A percentile compares a stretch with the other conserved stretches of the same genome.
Conservation (phyloP, 1,140 invertebrate species). For the Drosophila yakuba region DNA sequence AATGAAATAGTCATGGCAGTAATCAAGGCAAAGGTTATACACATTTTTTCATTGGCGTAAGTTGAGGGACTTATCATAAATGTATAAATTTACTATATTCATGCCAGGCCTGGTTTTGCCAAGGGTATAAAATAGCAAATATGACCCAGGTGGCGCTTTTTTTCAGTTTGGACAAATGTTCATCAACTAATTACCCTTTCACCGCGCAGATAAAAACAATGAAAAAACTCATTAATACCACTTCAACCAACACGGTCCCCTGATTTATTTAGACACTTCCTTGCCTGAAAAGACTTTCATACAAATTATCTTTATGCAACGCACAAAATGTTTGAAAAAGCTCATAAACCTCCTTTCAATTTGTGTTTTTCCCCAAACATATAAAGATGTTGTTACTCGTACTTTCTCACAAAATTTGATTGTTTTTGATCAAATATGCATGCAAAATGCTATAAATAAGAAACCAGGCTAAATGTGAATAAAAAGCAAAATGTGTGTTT, state of each 20-base stretch:
- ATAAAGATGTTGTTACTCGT: constrained; percentile 21
- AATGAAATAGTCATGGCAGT: background rate
- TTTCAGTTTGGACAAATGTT: background rate
- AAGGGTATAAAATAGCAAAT: too few species aligned
- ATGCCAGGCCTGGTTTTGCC: background rate
- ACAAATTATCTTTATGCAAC: constrained; percentile 40
- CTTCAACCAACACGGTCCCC: constrained; percentile 8
- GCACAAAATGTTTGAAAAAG: constrained; percentile 1
- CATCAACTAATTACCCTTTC: constrained; percentile 29
- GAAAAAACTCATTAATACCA: constrained; percentile 31
- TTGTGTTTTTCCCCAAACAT: constrained; percentile 37
- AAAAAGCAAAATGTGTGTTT: constrained; percentile 21
- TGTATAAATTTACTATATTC: background rate
- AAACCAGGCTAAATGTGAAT: constrained; percentile 14
- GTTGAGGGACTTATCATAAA: background rate
- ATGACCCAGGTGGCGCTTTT: background rate
- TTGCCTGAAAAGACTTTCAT: constrained; percentile 29
- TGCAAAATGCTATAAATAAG: constrained; percentile 41
- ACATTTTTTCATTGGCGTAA: background rate
- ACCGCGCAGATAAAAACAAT: constrained; percentile 13
- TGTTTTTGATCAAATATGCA: constrained; percentile 54
- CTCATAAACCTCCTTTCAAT: constrained; percentile 26
- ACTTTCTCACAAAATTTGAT: constrained; percentile 35
- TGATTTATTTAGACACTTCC: constrained; percentile 29
- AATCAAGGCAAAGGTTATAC: background rate